A percentile compares a stretch with the other conserved stretches of the same genome.
These are phyloP conservation scores for Geotrupes spiniger DNA, from an alignment of 2,888 invertebrate genomes.

Conservation along the genomic window DNA sequence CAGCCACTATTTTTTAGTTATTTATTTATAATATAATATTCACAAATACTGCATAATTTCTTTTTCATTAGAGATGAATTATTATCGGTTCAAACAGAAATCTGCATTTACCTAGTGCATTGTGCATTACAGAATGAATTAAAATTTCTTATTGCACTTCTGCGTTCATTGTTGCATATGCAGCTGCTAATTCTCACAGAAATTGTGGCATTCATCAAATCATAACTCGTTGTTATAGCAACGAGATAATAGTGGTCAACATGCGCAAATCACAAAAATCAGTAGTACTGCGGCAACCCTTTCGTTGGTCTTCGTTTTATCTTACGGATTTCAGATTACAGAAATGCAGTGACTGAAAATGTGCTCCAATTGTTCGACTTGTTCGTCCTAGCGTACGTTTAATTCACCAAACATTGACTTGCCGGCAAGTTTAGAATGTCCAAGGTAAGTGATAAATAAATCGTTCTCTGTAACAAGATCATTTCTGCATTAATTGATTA, in stretches of 20 bases:
- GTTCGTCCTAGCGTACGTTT: constrained; percentile 10
- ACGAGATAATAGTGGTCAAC: constrained; percentile 13
- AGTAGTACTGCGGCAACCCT: constrained; percentile 1
- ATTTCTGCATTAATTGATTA: neutral
- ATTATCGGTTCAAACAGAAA: too few species aligned
- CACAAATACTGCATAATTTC: too few species aligned
- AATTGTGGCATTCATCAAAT: neutral
- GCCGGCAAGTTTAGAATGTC: constrained; percentile 8
- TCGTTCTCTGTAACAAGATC: neutral
- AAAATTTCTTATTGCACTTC: too few species aligned
- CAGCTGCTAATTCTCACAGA: neutral
- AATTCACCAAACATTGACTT: neutral
- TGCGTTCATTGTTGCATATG: too few species aligned
- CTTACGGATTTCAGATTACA: neutral
- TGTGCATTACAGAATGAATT: too few species aligned
- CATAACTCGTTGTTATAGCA: constrained; percentile 15
- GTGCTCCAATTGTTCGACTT: constrained; percentile 1
- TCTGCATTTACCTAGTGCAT: too few species aligned
- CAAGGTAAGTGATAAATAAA: constrained; percentile 9
- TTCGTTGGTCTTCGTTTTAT: constrained; percentile 11
- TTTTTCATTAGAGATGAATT: too few species aligned
- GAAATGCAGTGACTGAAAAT: constrained; percentile 8
- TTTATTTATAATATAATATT: too few species aligned
- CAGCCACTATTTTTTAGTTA: too few species aligned
- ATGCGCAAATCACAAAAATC: constrained; percentile 9